These are phyloP conservation scores for Etheostoma cragini DNA, from an alignment of 2,113 vertebrate genomes.

Conservation along the genomic window DNA sequence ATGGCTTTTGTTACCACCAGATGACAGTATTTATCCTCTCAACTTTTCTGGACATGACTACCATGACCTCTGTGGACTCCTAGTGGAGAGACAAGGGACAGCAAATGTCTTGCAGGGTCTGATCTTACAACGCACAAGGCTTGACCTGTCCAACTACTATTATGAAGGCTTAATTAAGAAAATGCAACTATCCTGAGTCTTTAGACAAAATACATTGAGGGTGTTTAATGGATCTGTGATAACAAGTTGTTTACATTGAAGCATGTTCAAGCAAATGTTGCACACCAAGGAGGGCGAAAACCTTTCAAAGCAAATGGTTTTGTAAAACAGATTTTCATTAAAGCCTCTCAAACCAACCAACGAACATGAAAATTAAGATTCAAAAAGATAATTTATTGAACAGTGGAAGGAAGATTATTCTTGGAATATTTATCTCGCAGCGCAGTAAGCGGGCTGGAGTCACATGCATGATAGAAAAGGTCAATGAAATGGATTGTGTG, in stretches of 20 bases:
- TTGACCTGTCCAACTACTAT: not conserved
- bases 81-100: conserved; percentile 60
- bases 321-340: conserved; percentile 2
- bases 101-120: conserved; percentile 13
- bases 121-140: not conserved
- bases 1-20: conserved; percentile 77
- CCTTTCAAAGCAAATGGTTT: not conserved
- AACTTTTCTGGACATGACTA: conserved; percentile 56
- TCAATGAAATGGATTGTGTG: conserved; percentile 78
- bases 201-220: not conserved
- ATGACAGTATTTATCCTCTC: conserved; percentile 79
- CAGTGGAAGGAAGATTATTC: conserved; percentile 62
- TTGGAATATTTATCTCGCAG: conserved; percentile 71
- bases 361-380: conserved; percentile 48
- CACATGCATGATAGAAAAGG: conserved; percentile 80
- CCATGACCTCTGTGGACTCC: conserved; percentile 61
- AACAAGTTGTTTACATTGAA: not conserved
- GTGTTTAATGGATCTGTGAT: not conserved
- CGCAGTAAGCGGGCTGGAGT: conserved; percentile 61
- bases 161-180: not conserved
- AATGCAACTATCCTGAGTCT: not conserved
- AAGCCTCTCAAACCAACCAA: conserved; percentile 18
- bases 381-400: conserved; percentile 67
- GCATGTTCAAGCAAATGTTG: not conserved
- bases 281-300: not conserved